Base-by-base conservation (phyloP, 2,113 vertebrate species). In the Bubalus kerabau region DNA sequence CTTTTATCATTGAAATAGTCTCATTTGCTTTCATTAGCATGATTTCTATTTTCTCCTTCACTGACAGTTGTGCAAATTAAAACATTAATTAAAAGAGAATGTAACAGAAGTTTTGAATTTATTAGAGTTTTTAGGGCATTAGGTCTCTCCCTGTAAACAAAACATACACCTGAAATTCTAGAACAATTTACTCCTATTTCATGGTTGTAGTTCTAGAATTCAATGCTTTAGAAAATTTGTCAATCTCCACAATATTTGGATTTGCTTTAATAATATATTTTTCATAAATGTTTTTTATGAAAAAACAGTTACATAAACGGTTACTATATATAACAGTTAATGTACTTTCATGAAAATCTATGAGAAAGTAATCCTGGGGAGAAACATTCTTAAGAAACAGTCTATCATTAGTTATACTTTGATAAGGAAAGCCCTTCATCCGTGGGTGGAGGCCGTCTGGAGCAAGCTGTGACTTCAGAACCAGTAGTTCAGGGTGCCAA, bases 21-120 rank as follows among this genome's bases (percentile, higher is more conserved):
- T 91, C 48, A 76, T 88, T 97, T 88, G 32, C 10, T 98, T 96
- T 97, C 93, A 90, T 5, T 97, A 57, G 6, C 2, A 76, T 88
- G 92, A 19, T 56, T 43, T 97, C 57, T 87, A 40, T 86, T 91
- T 98, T 97, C 76, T 87, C 81, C 57, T 94, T 97, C 89, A 88
- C 36, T 97, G 92, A 94, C 56, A 97, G 19, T 88, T 60, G 36
- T 92, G 81, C 9, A 56, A 91, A 40, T 87, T 94, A 60, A 76
- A 96, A 91, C 81, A 84, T 46, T 13, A 87, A 94, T 94, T 94
- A 85, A 92, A 93, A 87, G 16, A 84, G 19, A 90, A 86, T 11
- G 50, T 26, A 96, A 89, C 40, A 48, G 57, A 1, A 30, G 4
- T 60, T 95, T 96, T 81, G 0, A 87, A 83, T 2, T 60, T 94